Evolutionary conservation across 2,113 vertebrate genomes (phyloP).

Genomic region (Loxodonta africana): DNA sequence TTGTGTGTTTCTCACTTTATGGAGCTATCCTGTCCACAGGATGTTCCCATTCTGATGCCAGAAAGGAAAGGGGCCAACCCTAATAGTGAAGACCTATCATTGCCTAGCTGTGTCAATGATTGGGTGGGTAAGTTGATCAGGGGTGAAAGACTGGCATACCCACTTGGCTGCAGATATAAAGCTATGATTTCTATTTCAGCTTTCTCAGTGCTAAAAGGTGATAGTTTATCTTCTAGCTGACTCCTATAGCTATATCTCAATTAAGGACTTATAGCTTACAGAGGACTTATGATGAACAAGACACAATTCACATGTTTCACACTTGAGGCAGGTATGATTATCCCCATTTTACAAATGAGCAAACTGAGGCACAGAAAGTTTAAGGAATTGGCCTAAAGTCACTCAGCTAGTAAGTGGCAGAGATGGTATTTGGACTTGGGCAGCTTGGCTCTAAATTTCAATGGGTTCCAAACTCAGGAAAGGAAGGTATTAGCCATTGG

Average conservation of each 20-base stretch:
- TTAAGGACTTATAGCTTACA: background rate
- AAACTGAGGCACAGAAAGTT: slow-evolving; percentile 50
- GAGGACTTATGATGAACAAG: background rate
- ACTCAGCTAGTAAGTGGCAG: background rate
- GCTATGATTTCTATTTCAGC: background rate
- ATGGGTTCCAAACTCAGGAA: slow-evolving; percentile 17
- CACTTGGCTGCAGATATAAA: slow-evolving; percentile 28
- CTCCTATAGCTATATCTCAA: background rate
- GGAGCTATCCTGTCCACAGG: background rate
- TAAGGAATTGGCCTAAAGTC: slow-evolving; percentile 26
- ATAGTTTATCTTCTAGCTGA: background rate
- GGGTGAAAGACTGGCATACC: background rate
- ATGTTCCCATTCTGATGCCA: slow-evolving; percentile 3
- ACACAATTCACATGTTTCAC: background rate
- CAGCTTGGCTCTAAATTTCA: background rate
- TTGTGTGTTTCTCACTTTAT: slow-evolving; percentile 42
- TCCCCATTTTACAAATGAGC: slow-evolving; percentile 17
- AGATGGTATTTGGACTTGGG: background rate
- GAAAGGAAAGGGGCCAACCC: background rate
- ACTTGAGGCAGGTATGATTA: slow-evolving; percentile 9
- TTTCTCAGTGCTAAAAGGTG: background rate
- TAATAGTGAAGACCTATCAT: background rate
- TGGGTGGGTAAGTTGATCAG: background rate
- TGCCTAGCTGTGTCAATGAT: background rate
- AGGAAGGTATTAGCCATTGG: background rate